Evolutionary conservation across 2,888 invertebrate species (phyloP).

Genomic region (Amitus sp.): DNA sequence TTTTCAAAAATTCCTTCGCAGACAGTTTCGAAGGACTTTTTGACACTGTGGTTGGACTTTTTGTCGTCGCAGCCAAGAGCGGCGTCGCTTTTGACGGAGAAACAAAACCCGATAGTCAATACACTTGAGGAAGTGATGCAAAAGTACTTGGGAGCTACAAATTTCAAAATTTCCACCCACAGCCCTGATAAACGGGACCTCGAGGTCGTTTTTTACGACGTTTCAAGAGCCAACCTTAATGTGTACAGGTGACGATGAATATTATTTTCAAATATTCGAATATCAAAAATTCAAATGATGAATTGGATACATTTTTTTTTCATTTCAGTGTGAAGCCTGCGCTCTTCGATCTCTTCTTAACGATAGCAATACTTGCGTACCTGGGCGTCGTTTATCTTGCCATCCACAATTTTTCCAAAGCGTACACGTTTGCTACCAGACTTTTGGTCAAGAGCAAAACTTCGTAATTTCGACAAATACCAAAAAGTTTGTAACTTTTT

Average conservation of each 20-base stretch:
- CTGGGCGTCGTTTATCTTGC: conserved; percentile 85
- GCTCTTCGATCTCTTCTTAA: conserved; percentile 95
- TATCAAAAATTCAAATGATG: too few relatives aligned
- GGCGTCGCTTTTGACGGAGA: conserved; percentile 76
- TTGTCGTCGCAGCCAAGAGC: conserved; percentile 79
- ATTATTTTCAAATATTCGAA: too few relatives aligned
- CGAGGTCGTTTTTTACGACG: conserved; percentile 91
- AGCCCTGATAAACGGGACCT: conserved; percentile 88
- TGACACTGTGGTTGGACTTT: conserved; percentile 81
- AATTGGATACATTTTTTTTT: too few relatives aligned
- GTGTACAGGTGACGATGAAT: conserved; percentile 81
- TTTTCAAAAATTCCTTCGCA: conserved; percentile 66
- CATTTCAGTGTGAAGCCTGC: conserved; percentile 94
- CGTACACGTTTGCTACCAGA: conserved; percentile 71
- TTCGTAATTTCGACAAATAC: conserved; percentile 46
- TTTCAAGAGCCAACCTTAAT: conserved; percentile 80
- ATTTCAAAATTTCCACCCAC: conserved; percentile 77
- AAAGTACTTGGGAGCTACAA: conserved; percentile 81
- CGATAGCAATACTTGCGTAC: conserved; percentile 85
- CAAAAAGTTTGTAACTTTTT: conserved; percentile 8
- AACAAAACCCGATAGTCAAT: conserved; percentile 75
- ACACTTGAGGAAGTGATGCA: conserved; percentile 78
- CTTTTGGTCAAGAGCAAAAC: conserved; percentile 55
- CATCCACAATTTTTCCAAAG: conserved; percentile 76
- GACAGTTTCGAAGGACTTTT: conserved; percentile 79